Percentiles rank a stretch among this genome's conserved stretches.
Conservation (phyloP, 2,888 invertebrate genomes). For the Megamerina dolium region DNA sequence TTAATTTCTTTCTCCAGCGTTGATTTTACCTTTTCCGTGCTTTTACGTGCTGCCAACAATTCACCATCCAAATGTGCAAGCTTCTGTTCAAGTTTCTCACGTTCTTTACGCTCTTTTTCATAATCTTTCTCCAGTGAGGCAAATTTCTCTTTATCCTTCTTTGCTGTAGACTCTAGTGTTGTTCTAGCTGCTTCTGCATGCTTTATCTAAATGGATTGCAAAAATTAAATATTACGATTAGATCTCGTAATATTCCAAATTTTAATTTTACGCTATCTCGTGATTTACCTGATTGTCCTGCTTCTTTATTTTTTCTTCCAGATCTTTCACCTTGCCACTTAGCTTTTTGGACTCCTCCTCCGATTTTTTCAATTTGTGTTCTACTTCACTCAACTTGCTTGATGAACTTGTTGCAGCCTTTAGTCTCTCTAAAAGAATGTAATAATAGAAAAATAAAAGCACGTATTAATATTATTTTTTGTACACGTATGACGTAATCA, state of each 20-base stretch:
- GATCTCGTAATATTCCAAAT: neutral
- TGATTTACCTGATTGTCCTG: conserved; percentile 46
- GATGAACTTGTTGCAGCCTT: conserved; percentile 47
- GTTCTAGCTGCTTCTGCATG: conserved; percentile 50
- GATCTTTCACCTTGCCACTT: conserved; percentile 52
- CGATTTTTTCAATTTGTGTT: conserved; percentile 61
- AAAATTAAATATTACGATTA: too few relatives aligned
- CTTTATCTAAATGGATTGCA: conserved; percentile 47
- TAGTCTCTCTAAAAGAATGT: conserved; percentile 30
- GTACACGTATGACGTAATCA: too few relatives aligned
- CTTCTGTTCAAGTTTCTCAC: conserved; percentile 60
- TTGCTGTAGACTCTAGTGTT: conserved; percentile 49
- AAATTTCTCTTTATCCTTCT: conserved; percentile 51
- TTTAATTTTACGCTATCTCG: neutral
- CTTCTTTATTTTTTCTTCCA: conserved; percentile 52
- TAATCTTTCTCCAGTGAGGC: conserved; percentile 58
- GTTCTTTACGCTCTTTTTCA: conserved; percentile 59
- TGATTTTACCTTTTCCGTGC: conserved; percentile 61
- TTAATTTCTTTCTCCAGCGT: conserved; percentile 71
- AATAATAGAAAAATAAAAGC: conserved; percentile 1
- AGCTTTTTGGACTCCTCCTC: conserved; percentile 63
- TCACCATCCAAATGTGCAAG: conserved; percentile 58
- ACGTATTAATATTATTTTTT: neutral
- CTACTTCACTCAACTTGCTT: conserved; percentile 58
- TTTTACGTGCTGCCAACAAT: conserved; percentile 55